Conservation (phyloP, 2,113 vertebrate species). For the Mastomys coucha region DNA sequence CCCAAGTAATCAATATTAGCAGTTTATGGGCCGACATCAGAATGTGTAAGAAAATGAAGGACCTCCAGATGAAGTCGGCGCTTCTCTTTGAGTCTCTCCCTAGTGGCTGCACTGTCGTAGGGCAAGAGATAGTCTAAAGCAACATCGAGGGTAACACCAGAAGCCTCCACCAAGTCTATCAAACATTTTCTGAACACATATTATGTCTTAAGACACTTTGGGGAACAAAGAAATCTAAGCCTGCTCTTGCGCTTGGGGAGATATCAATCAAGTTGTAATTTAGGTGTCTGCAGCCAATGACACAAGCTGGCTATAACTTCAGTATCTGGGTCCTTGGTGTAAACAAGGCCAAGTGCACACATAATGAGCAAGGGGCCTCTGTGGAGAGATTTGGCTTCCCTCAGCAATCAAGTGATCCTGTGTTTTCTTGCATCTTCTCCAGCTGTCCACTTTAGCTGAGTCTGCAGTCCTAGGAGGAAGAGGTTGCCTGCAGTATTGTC, state of each 20-base stretch:
- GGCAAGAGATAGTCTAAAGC: not conserved
- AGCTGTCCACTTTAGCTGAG: not conserved
- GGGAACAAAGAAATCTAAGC: conserved; percentile 37
- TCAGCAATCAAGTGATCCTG: not conserved
- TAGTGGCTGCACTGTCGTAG: not conserved
- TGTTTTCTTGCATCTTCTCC: conserved; percentile 17
- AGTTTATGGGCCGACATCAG: not conserved
- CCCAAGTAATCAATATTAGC: conserved; percentile 9
- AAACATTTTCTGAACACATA: conserved; percentile 70
- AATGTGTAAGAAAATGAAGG: not conserved
- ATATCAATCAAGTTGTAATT: conserved; percentile 40
- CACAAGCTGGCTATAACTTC: not conserved
- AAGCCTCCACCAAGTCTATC: not conserved
- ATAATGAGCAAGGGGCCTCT: conserved; percentile 10
- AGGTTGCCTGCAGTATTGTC: not conserved
- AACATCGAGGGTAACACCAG: conserved; percentile 6
- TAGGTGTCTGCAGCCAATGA: conserved; percentile 11
- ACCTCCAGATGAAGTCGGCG: not conserved
- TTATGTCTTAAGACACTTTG: conserved; percentile 15
- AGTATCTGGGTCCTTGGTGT: not conserved
- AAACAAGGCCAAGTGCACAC: conserved; percentile 31
- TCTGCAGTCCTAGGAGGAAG: not conserved
- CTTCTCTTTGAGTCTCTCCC: not conserved
- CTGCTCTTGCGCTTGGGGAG: not conserved
- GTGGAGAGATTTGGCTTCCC: not conserved